phyloP scores from a whole-genome alignment of 2,113 vertebrate species.

The Orycteropus afer region DNA sequence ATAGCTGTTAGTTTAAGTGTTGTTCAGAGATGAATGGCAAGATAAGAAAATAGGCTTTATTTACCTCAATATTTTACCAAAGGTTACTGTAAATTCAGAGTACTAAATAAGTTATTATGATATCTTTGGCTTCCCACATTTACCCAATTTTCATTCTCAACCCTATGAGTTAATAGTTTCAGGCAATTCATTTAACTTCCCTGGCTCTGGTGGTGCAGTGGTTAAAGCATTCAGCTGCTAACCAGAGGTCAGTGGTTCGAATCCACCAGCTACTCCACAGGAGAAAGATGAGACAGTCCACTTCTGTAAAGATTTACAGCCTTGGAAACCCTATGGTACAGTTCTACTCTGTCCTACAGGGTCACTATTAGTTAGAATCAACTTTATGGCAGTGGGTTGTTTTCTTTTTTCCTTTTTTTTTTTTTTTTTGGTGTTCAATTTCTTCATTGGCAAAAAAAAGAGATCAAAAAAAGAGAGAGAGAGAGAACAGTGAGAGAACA shows the following conservation, averaged over 20 bases:
- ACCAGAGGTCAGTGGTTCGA: too few species aligned
- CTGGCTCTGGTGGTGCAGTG: too few species aligned
- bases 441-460: background rate
- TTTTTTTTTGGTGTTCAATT: slow-evolving; percentile 1
- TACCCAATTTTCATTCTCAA: slow-evolving; percentile 40
- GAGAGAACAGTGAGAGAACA: background rate
- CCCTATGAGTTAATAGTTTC: background rate
- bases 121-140: slow-evolving; percentile 27
- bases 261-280: too few species aligned
- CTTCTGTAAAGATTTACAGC: too few species aligned
- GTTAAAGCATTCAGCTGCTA: too few species aligned
- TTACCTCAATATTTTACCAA: slow-evolving; percentile 30
- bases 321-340: too few species aligned
- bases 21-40: background rate
- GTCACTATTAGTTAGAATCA: too few species aligned
- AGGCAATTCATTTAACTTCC: slow-evolving; percentile 27
- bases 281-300: too few species aligned
- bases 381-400: too few species aligned
- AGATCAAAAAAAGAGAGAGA: background rate
- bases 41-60: slow-evolving; percentile 14
- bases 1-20: background rate
- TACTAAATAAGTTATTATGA: background rate
- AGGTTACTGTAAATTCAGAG: slow-evolving; percentile 12
- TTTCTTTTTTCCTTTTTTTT: too few species aligned
- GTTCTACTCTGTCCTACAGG: too few species aligned